A percentile compares a stretch with the other conserved stretches of the same genome.
Conservation (phyloP, 2,888 invertebrate species). For the Spodoptera exigua region DNA sequence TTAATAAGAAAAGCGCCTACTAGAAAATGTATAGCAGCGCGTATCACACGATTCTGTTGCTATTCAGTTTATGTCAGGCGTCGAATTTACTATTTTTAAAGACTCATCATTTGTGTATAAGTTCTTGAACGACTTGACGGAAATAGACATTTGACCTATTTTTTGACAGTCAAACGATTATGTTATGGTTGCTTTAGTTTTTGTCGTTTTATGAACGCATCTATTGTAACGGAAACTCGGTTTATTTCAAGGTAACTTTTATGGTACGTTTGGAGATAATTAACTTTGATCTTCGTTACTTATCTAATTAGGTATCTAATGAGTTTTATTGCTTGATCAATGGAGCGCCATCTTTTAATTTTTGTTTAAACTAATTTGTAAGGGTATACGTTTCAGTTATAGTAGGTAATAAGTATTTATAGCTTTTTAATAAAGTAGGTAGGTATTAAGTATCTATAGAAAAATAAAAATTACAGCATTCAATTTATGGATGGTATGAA, state of each 20-base stretch:
- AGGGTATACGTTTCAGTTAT: too few relatives aligned
- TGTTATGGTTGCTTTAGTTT: conserved; percentile 13
- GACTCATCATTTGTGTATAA: conserved; percentile 10
- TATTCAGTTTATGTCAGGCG: conserved; percentile 22
- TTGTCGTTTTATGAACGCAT: conserved; percentile 19
- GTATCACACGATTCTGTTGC: conserved; percentile 14
- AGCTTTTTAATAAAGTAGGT: too few relatives aligned
- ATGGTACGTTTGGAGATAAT: conserved; percentile 46
- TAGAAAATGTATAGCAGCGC: conserved; percentile 30
- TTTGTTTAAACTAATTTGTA: neutral
- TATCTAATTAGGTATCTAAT: conserved; percentile 25
- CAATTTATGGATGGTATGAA: too few relatives aligned
- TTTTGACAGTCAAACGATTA: conserved; percentile 39
- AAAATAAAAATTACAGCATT: too few relatives aligned
- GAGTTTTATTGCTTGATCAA: conserved; percentile 11
- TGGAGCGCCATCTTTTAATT: neutral
- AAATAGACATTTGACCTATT: conserved; percentile 51
- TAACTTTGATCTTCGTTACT: conserved; percentile 44
- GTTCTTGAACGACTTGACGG: conserved; percentile 24
- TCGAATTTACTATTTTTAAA: conserved; percentile 24
- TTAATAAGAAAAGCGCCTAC: neutral
- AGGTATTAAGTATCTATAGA: too few relatives aligned
- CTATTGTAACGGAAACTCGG: conserved; percentile 46
- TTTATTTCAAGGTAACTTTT: conserved; percentile 35
- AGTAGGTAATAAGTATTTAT: too few relatives aligned